Base-by-base conservation (phyloP, 2,797 vertebrate species). In the Danio kyathit region DNA sequence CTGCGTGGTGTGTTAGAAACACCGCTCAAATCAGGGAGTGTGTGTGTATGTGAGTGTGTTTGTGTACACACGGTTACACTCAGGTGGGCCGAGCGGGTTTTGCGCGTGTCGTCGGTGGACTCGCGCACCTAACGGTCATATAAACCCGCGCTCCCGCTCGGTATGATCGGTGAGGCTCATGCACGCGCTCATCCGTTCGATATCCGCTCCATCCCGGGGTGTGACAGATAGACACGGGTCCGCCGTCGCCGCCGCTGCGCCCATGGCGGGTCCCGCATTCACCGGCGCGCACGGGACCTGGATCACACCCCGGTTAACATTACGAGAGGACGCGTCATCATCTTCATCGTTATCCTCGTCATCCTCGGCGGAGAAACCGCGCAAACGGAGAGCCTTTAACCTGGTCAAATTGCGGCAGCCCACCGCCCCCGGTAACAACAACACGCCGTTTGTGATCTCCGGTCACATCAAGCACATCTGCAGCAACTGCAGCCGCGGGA, bases 391-490 rank as follows among this genome's bases (percentile, higher is more conserved):
- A 87, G 93, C 93, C 43, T 96, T 97, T 89, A 94, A 93, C 83
- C 90, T 96, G 89, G 90, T 92, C 87, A 92, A 93, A 89, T 94
- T 94, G 93, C 97, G 95, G 92, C 92, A 94, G 65, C 92, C 91
- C 88, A 67, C 51, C 67, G 84, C 77, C 19, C 69, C 79, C 67
- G 54, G 66, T 19, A 83, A 82, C 83, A 94, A 89, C 92, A 93
- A 94, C 82, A 93, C 95, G 87, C 95, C 95, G 86, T 96, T 96
- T 81, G 93, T 94, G 89, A 94, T 96, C 89, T 95, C 95, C 85
- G 95, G 95, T 88, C 95, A 96, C 90, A 96, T 96, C 90, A 96
- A 96, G 87, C 96, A 96, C 89, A 96, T 96, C 85, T 96, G 96
- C 94, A 95, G 95, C 91, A 96, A 96, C 94, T 96, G 96, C 93